Evolutionary conservation across 2,113 vertebrate genomes (phyloP), one percentile per base, ranked within the genome.

Genomic region (Ochotona curzoniae): DNA sequence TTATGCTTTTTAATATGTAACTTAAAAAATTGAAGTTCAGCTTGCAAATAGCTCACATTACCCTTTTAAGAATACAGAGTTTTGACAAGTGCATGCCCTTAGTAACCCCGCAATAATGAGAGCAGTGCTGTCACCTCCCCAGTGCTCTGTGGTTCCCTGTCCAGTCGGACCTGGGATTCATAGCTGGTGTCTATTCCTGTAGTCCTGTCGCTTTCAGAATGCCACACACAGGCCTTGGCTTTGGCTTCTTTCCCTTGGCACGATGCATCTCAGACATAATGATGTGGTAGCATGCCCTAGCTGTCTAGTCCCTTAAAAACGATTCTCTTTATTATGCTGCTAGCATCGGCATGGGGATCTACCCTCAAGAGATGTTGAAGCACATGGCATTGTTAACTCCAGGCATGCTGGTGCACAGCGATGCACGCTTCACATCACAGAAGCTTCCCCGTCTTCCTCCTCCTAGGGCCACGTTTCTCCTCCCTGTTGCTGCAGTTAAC

Each of bases 1-100:
- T 73, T 80, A 63, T 73, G 30, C 38, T 75, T 94, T 73, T 87
- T 35, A 69, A 9, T 91, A 44, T 32, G 8, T 21, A n/a, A 93
- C 49, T 74, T 83, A 35, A 8, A 60, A 64, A 84, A 70, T 3
- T 81, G 49, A 91, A 63, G 23, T 70, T 25, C 35, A 38, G 78
- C 38, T 79, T 57, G 47, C 64, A 64, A 18, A 88, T 26, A 67
- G 80, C 35, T n/a, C 74, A 82, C 30, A 79, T 35, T 51, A 5
- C 25, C 7, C 51, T 76, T 67, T 69, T 69, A 26, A 67, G 35
- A 18, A 9, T 28, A 38, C 35, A 83, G 71, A 57, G 25, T 61
- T 86, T 54, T 75, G 30, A 76, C 30, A 61, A 87, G 51, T 63
- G n/a, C 21, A 75, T 67, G 75, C n/a, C 25, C 71, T 32, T 70